Percentiles rank a stretch among this genome's conserved stretches.
Conservation (phyloP, 92 coral and sea anemone genomes). For the Pocillopora meandrina region DNA sequence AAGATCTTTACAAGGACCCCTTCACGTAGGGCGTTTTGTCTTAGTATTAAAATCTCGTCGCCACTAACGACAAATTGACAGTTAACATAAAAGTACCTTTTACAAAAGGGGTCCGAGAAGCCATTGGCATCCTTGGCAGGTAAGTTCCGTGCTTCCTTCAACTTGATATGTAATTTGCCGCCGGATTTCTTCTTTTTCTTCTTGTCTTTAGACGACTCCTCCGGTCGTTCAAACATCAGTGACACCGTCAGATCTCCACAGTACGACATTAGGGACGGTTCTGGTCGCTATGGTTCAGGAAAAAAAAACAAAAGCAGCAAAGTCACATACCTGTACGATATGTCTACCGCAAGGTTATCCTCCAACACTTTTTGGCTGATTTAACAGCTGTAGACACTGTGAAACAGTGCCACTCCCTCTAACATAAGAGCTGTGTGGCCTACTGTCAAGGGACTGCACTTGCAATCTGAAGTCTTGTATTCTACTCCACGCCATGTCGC, state of each 20-base stretch:
- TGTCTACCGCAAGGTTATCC: no score
- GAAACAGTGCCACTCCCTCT: no score
- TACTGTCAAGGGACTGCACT: no score
- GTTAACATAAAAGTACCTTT: constrained; percentile 58
- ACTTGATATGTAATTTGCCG: constrained; percentile 81
- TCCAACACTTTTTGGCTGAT: no score
- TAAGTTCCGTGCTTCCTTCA: constrained; percentile 84
- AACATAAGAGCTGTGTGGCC: no score
- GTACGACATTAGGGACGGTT: constrained; percentile 85
- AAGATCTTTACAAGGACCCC: no score
- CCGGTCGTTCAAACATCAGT: constrained; percentile 77
- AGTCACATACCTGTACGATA: background rate
- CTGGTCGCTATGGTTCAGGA: constrained; percentile 63
- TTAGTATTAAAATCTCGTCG: no score
- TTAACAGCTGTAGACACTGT: no score
- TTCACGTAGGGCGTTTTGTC: no score
- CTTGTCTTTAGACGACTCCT: constrained; percentile 65
- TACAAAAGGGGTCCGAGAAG: constrained; percentile 96
- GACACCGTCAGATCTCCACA: constrained; percentile 89
- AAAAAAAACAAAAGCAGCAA: background rate
- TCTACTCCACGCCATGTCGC: no score
- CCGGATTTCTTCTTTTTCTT: constrained; percentile 73
- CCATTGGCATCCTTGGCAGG: constrained; percentile 97
- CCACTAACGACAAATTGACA: no score
- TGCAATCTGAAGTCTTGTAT: no score